These are phyloP conservation scores for Dicrostonyx torquatus DNA, from an alignment of 2,797 vertebrate genomes.

Conservation along the genomic window DNA sequence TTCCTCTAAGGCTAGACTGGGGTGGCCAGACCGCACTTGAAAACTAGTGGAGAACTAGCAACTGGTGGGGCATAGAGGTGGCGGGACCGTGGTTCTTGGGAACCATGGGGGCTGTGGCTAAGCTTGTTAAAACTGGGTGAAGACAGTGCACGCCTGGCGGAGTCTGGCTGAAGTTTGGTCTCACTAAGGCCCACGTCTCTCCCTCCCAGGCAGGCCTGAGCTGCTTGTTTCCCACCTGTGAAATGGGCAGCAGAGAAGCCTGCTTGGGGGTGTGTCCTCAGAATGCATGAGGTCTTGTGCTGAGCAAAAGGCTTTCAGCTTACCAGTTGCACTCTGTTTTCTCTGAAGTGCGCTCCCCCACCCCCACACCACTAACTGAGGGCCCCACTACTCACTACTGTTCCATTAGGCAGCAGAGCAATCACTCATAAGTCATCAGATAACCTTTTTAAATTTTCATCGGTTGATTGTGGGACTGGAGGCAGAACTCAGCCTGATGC, in stretches of 20 bases:
- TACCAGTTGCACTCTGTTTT: background rate
- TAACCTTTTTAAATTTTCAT: background rate
- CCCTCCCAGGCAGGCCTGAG: background rate
- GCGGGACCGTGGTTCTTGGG: background rate
- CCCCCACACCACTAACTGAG: background rate
- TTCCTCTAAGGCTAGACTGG: background rate
- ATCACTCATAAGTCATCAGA: background rate
- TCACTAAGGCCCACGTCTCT: fast-evolving
- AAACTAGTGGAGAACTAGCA: background rate
- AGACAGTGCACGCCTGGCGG: background rate
- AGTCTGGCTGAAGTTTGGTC: background rate
- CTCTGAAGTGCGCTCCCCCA: background rate
- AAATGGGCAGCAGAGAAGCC: background rate
- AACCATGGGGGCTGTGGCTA: too few relatives aligned
- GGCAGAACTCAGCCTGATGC: background rate
- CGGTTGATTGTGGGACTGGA: background rate
- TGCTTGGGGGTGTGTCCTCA: background rate
- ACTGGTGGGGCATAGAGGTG: background rate
- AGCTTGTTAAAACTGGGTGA: background rate
- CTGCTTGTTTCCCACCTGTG: background rate
- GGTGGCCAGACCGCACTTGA: background rate
- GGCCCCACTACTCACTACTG: fast-evolving
- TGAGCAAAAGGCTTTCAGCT: background rate
- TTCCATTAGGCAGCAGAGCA: background rate
- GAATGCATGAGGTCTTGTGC: background rate